phyloP scores from a whole-genome alignment of 2,888 invertebrate genomes.

The Lasioglossum morio region DNA sequence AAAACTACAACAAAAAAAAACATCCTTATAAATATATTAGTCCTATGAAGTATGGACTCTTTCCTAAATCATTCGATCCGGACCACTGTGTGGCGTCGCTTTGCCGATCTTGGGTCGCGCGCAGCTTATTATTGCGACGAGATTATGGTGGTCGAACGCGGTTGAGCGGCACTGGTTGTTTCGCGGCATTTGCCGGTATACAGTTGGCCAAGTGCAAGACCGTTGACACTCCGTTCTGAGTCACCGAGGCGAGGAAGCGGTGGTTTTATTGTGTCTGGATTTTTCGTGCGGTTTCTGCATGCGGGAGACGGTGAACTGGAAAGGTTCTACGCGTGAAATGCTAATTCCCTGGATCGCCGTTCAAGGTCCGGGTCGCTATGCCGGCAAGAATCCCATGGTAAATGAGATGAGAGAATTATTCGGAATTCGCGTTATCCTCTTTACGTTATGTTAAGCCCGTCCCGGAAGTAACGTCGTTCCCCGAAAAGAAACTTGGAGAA shows the following conservation, averaged over 20 bases:
- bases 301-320: neutral
- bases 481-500: neutral
- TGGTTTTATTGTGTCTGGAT: constrained; percentile 30
- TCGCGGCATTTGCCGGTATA: neutral
- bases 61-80: too few relatives aligned
- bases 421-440: constrained; percentile 4
- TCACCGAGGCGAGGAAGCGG: constrained; percentile 18
- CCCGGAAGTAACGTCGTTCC: neutral
- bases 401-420: constrained; percentile 10
- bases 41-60: too few relatives aligned
- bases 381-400: neutral
- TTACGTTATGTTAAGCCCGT: neutral
- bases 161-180: neutral
- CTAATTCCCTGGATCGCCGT: constrained; percentile 22
- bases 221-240: constrained; percentile 33
- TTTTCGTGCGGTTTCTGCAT: constrained; percentile 27
- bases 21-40: too few relatives aligned
- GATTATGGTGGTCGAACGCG: constrained; percentile 12
- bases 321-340: constrained; percentile 3
- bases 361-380: neutral
- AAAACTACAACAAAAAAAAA: too few relatives aligned
- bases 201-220: neutral
- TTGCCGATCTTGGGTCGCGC: constrained; percentile 39
- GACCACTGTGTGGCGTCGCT: neutral
- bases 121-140: constrained; percentile 1